phyloP scores from a whole-genome alignment of 2,888 invertebrate species.

The Drosophila infuscata region DNA sequence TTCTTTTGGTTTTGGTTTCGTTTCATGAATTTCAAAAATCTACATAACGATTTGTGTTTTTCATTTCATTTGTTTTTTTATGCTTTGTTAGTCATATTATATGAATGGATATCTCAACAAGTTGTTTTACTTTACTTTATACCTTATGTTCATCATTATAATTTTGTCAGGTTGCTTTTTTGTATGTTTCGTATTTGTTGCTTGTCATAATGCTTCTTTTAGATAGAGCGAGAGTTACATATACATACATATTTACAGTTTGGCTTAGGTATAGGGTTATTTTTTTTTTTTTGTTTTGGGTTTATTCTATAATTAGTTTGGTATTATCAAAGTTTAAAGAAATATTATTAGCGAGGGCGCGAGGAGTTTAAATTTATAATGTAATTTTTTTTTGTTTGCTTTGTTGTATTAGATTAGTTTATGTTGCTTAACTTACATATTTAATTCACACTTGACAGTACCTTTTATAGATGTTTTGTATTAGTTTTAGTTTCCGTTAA shows the following conservation, averaged over 20 bases:
- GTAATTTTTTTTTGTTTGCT: constrained; percentile 1
- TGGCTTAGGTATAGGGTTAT: constrained; percentile 38
- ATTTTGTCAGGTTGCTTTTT: constrained; percentile 73
- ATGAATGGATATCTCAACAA: constrained; percentile 73
- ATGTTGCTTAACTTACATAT: constrained; percentile 34
- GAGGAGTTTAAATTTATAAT: constrained; percentile 30
- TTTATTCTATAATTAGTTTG: neutral
- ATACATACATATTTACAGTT: constrained; percentile 57
- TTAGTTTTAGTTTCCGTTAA: constrained; percentile 2
- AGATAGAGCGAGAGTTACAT: constrained; percentile 45
- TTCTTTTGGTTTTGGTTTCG: constrained; percentile 18
- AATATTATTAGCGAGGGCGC: constrained; percentile 48
- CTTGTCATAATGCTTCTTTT: constrained; percentile 45
- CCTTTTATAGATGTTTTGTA: constrained; percentile 6
- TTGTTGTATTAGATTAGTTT: constrained; percentile 22
- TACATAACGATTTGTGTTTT: constrained; percentile 68
- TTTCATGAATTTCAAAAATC: constrained; percentile 64
- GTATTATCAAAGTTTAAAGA: constrained; percentile 40
- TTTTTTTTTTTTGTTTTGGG: constrained; percentile 1
- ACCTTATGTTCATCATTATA: constrained; percentile 64
- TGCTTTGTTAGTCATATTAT: constrained; percentile 37
- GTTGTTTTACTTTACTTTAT: constrained; percentile 66
- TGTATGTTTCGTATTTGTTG: constrained; percentile 65
- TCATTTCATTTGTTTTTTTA: constrained; percentile 23
- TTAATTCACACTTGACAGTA: constrained; percentile 50